Evolutionary conservation across 2,888 invertebrate genomes (phyloP), one percentile per base, ranked within the genome.

Genomic region (Sminthurides aquaticus): DNA sequence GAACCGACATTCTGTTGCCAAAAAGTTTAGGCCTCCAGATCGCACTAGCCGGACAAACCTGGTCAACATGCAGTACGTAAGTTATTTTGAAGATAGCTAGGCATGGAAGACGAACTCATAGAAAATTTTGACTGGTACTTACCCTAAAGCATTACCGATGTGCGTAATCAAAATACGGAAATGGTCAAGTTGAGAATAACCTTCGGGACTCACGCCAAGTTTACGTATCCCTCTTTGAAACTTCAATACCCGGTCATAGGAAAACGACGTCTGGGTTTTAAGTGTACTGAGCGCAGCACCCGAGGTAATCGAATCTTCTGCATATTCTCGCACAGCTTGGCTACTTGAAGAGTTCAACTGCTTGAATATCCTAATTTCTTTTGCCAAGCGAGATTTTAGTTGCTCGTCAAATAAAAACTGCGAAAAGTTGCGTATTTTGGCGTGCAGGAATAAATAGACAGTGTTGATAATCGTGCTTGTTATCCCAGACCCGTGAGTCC

Each of bases 381-480:
- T 93, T 71, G 92, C 84, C 1, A 99, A 82, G 64, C 94, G 84
- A 0, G 96, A 95, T 79, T 97, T 96, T 59, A 99, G 95, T 76
- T 95, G 95, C 79, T 99, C 99, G 78, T 98, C 97, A 77, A 90
- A 97, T 79, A 99, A 86, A 78, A 98, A 98, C 79, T 97, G 96
- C 0, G 97, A 97, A 78, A 99, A 93, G 0, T 89, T 88, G 75
- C 89, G 90, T 76, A 99, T 89, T 79, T 97, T 95, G 74, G 91
- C 89, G 72, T 91, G 85, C 71, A 98, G 81, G 79, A 95, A 97
- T 79, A 96, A 96, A 79, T 94, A 94, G 0, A 91, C 90, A 75
- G 90, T 91, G 77, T 94, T 94, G 0, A 89, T 83, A 5, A 68
- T 69, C 0, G 70, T 74, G 60, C 71, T 71, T 8, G 71, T 69